phyloP scores from a whole-genome alignment of 1,140 invertebrate genomes.

The Drosophila pseudoobscura region DNA sequence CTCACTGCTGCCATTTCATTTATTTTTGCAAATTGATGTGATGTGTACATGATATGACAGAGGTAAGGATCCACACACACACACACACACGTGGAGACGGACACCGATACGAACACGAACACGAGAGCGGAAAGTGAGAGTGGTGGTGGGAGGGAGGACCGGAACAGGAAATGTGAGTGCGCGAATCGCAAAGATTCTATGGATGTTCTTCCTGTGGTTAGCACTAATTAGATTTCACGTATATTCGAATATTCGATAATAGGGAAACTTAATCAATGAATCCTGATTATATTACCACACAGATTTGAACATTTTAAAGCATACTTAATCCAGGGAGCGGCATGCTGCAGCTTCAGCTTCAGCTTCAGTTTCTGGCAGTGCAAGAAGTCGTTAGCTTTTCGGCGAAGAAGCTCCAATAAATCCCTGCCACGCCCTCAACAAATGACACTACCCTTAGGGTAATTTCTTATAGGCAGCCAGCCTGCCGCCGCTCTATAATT shows the following conservation, averaged over 20 bases:
- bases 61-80: neutral
- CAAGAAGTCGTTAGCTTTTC: neutral
- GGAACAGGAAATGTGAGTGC: constrained; percentile 1
- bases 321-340: neutral
- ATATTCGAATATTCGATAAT: constrained; percentile 44
- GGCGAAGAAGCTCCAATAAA: constrained; percentile 44
- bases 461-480: constrained; percentile 41
- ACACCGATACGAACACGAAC: no score
- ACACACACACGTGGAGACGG: no score
- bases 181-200: constrained; percentile 1
- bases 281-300: neutral
- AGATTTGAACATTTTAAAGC: neutral
- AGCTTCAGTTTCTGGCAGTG: neutral
- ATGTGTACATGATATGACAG: constrained; percentile 64
- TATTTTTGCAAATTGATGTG: constrained; percentile 62
- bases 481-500: constrained; percentile 2
- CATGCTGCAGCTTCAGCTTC: no score
- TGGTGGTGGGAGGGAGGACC: no score
- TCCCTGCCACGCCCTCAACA: constrained; percentile 29
- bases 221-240: constrained; percentile 56
- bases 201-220: constrained; percentile 33
- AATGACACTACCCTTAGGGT: constrained; percentile 15
- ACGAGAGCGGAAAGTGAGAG: no score
- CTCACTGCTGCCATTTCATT: constrained; percentile 55
- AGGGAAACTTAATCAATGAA: constrained; percentile 22